These are phyloP conservation scores for Chinchilla lanigera DNA, from an alignment of 2,113 vertebrate genomes.

Conservation along the genomic window DNA sequence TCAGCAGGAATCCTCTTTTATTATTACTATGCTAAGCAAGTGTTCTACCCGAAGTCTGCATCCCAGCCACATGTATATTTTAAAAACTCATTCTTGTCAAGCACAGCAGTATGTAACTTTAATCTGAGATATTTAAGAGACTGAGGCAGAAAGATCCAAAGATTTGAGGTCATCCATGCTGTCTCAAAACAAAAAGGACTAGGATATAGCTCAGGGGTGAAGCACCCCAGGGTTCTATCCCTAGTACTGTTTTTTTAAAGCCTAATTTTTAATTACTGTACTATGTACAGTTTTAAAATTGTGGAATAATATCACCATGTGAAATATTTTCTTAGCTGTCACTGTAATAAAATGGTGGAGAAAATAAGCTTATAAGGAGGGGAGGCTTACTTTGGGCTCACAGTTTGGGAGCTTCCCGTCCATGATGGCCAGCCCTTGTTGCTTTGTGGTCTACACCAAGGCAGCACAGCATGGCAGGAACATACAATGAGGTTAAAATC, in stretches of 20 bases:
- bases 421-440: not conserved
- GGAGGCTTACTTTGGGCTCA: not conserved
- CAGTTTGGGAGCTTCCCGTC: not conserved
- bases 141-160: not conserved
- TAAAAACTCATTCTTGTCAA: not conserved
- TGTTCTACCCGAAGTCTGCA: not conserved
- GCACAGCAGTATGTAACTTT: not conserved
- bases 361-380: not conserved
- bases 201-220: not conserved
- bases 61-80: not conserved
- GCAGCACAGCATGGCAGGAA: not conserved
- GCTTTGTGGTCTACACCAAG: not conserved
- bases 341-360: not conserved
- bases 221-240: not conserved
- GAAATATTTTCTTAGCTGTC: not conserved
- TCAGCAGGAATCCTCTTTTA: not conserved
- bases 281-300: not conserved
- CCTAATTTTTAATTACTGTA: not conserved
- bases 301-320: not conserved
- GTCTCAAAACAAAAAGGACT: not conserved
- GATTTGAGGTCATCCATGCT: not conserved
- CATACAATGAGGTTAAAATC: not conserved
- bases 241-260: not conserved
- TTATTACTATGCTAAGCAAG: constrained; percentile 15
- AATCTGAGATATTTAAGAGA: not conserved